These are phyloP conservation scores for Pecten maximus DNA, from an alignment of 2,888 invertebrate genomes.

Conservation along the genomic window DNA sequence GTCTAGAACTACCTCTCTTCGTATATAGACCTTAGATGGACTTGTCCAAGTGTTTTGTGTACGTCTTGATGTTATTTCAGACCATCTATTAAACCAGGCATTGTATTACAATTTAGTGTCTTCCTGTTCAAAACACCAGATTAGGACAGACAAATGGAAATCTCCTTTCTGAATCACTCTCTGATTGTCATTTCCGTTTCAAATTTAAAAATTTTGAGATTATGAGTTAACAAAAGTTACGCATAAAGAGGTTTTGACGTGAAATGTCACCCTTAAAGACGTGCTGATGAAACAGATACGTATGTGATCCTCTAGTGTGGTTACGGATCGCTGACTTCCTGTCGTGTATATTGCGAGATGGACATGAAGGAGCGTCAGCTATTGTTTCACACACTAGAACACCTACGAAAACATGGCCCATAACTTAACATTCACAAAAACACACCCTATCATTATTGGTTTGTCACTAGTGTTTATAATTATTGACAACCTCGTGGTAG, in stretches of 20 bases:
- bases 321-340: background rate
- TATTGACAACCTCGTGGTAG: background rate
- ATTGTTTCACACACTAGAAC: background rate
- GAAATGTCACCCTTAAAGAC: background rate
- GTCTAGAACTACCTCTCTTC: background rate
- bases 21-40: background rate
- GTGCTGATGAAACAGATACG: background rate
- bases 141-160: background rate
- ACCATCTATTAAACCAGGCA: background rate
- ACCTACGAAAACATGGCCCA: background rate
- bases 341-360: background rate
- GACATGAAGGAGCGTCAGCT: background rate
- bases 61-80: background rate
- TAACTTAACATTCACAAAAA: background rate
- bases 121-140: background rate
- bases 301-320: background rate
- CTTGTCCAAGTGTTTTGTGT: background rate
- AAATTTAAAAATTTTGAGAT: background rate
- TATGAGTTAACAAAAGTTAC: conserved; percentile 4
- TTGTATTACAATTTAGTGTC: background rate
- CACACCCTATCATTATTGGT: background rate
- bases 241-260: background rate
- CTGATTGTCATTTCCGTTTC: conserved; percentile 22
- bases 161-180: background rate
- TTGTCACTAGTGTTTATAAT: background rate